A percentile compares a stretch with the other conserved stretches of the same genome.
These are phyloP conservation scores for Hylaeus anthracinus DNA, from an alignment of 1,140 invertebrate genomes.

Conservation along the genomic window DNA sequence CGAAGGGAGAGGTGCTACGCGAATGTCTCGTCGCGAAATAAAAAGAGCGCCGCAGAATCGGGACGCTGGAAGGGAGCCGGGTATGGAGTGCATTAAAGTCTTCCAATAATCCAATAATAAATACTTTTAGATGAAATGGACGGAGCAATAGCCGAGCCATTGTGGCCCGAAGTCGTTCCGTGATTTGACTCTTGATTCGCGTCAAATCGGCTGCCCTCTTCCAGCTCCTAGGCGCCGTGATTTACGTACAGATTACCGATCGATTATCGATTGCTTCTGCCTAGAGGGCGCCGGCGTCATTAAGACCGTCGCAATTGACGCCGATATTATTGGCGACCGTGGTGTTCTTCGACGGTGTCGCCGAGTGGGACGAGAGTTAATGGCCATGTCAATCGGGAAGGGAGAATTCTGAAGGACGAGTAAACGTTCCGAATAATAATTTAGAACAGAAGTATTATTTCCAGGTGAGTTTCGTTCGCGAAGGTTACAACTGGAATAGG, in stretches of 20 bases:
- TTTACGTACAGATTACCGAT: slow-evolving; percentile 53
- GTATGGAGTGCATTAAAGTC: slow-evolving; percentile 60
- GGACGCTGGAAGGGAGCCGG: not conserved
- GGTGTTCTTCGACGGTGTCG: not conserved
- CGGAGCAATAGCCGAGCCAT: slow-evolving; percentile 26
- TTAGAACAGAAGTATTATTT: too few species aligned
- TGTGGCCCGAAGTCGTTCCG: slow-evolving; percentile 21
- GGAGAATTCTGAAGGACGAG: not conserved
- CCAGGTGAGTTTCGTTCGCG: too few species aligned
- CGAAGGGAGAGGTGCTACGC: not conserved
- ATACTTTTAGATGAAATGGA: slow-evolving; percentile 67
- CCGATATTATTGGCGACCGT: slow-evolving; percentile 27
- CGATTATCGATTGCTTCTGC: slow-evolving; percentile 35
- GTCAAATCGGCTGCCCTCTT: slow-evolving; percentile 20
- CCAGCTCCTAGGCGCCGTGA: slow-evolving; percentile 13
- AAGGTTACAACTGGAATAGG: too few species aligned
- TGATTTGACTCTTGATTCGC: slow-evolving; percentile 49
- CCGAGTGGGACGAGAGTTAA: not conserved
- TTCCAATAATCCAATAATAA: slow-evolving; percentile 70
- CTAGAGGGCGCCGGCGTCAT: slow-evolving; percentile 39
- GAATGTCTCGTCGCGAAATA: slow-evolving; percentile 32
- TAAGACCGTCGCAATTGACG: slow-evolving; percentile 49
- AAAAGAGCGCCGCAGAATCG: slow-evolving; percentile 29
- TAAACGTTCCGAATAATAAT: too few species aligned
- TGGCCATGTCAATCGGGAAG: not conserved